Evolutionary conservation across 2,113 vertebrate species (phyloP).

Genomic region (Pachypanchax playfairii): DNA sequence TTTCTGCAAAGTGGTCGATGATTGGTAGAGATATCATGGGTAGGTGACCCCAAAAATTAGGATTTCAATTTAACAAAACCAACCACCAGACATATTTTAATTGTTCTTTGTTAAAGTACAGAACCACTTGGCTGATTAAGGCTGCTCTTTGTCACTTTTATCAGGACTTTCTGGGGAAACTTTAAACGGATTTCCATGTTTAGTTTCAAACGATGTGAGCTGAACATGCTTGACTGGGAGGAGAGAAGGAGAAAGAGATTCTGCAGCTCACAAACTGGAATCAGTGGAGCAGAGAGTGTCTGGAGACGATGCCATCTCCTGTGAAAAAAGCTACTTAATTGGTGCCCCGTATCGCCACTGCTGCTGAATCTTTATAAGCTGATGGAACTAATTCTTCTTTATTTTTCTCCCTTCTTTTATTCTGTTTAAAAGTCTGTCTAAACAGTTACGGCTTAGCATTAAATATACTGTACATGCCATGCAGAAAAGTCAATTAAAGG

Average conservation of each 20-base stretch:
- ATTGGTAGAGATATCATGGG: slow-evolving; percentile 49
- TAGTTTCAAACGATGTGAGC: slow-evolving; percentile 31
- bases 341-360: slow-evolving; percentile 55
- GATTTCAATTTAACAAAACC: background rate
- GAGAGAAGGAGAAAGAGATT: slow-evolving; percentile 37
- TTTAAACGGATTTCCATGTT: slow-evolving; percentile 42
- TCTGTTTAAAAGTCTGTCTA: slow-evolving; percentile 13
- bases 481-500: background rate
- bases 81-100: background rate
- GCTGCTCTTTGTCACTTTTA: slow-evolving; percentile 18
- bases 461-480: too few species aligned
- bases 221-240: slow-evolving; percentile 33
- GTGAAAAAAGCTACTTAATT: slow-evolving; percentile 66
- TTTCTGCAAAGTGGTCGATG: slow-evolving; percentile 50
- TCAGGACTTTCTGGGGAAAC: background rate
- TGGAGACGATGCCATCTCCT: slow-evolving; percentile 42
- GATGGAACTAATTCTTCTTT: slow-evolving; percentile 44
- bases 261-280: slow-evolving; percentile 53
- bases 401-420: background rate
- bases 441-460: background rate
- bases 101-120: background rate
- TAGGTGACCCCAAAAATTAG: slow-evolving; percentile 14
- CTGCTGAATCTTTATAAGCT: slow-evolving; percentile 51
- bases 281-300: slow-evolving; percentile 44
- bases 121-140: background rate